Conservation (phyloP, 2,888 invertebrate genomes). For the Listrodromus nycthemerus region DNA sequence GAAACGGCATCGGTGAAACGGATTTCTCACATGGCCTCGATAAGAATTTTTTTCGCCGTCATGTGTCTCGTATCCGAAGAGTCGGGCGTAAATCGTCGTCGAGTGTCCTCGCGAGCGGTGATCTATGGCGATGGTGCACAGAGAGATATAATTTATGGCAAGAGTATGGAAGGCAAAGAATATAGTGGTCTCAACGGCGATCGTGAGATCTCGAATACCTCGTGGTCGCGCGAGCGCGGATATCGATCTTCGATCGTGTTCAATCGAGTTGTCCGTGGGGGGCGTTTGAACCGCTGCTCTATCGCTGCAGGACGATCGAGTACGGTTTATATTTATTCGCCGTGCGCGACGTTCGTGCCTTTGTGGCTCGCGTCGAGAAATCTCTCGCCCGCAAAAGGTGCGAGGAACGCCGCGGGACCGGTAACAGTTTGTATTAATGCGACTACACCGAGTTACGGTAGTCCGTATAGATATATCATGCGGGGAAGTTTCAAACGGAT, state of each 20-base stretch:
- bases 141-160: conserved; percentile 40
- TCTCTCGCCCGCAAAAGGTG: conserved; percentile 54
- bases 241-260: conserved; percentile 69
- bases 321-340: conserved; percentile 30
- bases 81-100: conserved; percentile 61
- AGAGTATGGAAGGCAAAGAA: conserved; percentile 14
- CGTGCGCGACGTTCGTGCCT: conserved; percentile 20
- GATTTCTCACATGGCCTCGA: conserved; percentile 15
- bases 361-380: conserved; percentile 47
- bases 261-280: conserved; percentile 66
- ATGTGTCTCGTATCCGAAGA: conserved; percentile 60
- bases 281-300: conserved; percentile 50
- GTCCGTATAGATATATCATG: not conserved
- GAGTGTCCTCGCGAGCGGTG: conserved; percentile 60
- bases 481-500: not conserved
- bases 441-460: conserved; percentile 15
- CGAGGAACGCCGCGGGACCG: conserved; percentile 36
- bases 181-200: conserved; percentile 43
- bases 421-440: conserved; percentile 50
- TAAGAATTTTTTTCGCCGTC: conserved; percentile 33
- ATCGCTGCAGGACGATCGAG: conserved; percentile 31
- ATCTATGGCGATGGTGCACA: conserved; percentile 58
- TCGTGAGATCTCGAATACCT: conserved; percentile 51
- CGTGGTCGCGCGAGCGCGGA: conserved; percentile 57
- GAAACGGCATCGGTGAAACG: conserved; percentile 10